phyloP scores from a whole-genome alignment of 2,888 invertebrate species.

The Carcina quercana region DNA sequence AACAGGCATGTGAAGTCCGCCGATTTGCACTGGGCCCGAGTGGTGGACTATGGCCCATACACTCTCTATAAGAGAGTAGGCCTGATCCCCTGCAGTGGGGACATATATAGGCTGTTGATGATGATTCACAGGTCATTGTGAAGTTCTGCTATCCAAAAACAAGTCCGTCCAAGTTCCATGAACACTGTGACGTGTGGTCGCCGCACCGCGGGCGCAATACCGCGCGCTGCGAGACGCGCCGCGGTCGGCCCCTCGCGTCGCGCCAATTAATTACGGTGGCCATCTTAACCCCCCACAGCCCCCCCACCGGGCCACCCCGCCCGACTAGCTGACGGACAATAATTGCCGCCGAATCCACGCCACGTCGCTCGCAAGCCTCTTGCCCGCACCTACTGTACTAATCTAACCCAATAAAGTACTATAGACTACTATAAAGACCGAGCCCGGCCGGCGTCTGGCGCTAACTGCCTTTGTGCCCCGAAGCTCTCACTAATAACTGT shows the following conservation, averaged over 20 bases:
- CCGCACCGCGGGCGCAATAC: conserved; percentile 55
- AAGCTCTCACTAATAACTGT: conserved; percentile 8
- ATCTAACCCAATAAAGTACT: neutral
- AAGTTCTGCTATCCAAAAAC: too few relatives aligned
- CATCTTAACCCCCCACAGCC: conserved; percentile 57
- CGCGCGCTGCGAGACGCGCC: conserved; percentile 67
- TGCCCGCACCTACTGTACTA: conserved; percentile 21
- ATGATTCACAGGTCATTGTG: too few relatives aligned
- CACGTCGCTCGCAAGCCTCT: conserved; percentile 35
- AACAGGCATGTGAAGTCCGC: too few relatives aligned
- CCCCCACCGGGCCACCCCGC: conserved; percentile 26
- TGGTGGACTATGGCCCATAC: too few relatives aligned
- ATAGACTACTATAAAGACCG: neutral
- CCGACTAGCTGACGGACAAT: conserved; percentile 61
- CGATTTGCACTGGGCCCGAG: too few relatives aligned
- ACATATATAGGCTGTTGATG: too few relatives aligned
- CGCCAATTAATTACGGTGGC: conserved; percentile 74
- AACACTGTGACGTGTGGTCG: conserved; percentile 21
- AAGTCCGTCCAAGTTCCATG: too few relatives aligned
- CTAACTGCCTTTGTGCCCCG: conserved; percentile 13
- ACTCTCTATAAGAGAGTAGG: too few relatives aligned
- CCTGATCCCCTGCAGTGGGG: too few relatives aligned
- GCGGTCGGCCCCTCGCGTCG: conserved; percentile 72
- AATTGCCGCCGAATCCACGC: conserved; percentile 66
- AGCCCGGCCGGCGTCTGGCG: conserved; percentile 15